Evolutionary conservation across 2,888 invertebrate species (phyloP).

Genomic region (Julus scanicus): DNA sequence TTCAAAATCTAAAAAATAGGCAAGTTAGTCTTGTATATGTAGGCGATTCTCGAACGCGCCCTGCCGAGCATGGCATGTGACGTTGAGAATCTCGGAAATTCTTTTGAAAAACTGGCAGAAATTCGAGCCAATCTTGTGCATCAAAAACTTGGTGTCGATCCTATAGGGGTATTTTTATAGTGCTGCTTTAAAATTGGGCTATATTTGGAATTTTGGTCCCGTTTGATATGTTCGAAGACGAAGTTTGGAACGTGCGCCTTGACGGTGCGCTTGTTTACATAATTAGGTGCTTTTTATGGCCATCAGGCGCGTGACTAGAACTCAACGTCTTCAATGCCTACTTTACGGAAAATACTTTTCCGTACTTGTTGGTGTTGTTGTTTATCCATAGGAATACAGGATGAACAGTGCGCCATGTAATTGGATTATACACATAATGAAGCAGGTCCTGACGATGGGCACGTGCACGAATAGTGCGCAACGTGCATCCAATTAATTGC

Average conservation of each 20-base stretch:
- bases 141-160: background rate
- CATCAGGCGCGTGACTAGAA: constrained; percentile 18
- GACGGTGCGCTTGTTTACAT: constrained; percentile 21
- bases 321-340: background rate
- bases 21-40: too few species aligned
- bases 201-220: background rate
- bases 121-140: background rate
- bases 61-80: background rate
- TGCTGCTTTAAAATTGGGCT: background rate
- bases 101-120: background rate
- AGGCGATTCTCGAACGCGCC: background rate
- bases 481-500: too few species aligned
- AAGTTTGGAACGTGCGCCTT: background rate
- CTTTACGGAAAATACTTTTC: background rate
- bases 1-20: too few species aligned
- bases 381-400: too few species aligned
- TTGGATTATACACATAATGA: too few species aligned
- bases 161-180: background rate
- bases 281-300: constrained; percentile 34
- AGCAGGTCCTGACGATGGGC: too few species aligned
- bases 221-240: background rate
- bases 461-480: too few species aligned
- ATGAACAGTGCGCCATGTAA: too few species aligned
- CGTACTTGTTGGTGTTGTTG: background rate
- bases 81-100: constrained; percentile 9